A percentile compares a stretch with the other conserved stretches of the same genome.
Evolutionary conservation across 2,113 vertebrate genomes (phyloP).

Genomic region (Cryptotis parvus): DNA sequence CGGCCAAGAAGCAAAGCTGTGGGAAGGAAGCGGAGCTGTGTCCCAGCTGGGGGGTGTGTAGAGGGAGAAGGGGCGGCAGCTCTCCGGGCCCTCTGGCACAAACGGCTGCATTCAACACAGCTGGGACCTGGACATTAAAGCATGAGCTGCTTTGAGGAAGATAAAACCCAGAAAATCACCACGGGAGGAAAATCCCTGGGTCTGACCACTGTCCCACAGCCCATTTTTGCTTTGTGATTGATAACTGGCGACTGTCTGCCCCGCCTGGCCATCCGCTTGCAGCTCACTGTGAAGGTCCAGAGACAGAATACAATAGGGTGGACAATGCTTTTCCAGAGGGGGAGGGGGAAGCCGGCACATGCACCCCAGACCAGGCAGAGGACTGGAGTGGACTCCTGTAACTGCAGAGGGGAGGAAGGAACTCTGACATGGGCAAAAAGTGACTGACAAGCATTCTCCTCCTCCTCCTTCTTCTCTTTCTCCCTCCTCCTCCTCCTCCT

Average conservation of each 20-base stretch:
- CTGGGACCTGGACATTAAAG: no score
- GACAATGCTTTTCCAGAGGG: slow-evolving; percentile 16
- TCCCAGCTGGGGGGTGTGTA: neutral
- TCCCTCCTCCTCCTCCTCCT: no score
- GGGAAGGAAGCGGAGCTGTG: neutral
- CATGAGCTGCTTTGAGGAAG: neutral
- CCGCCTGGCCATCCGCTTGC: neutral
- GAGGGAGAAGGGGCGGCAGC: neutral
- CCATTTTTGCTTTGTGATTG: neutral
- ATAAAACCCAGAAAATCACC: neutral
- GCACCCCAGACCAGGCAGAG: neutral
- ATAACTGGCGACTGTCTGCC: neutral
- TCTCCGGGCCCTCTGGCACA: neutral
- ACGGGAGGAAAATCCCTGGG: slow-evolving; percentile 3
- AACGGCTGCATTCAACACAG: neutral
- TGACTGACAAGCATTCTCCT: neutral
- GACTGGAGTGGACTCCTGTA: neutral
- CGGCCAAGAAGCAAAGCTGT: neutral
- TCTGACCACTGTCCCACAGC: neutral
- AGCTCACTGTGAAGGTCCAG: neutral
- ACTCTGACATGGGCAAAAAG: neutral
- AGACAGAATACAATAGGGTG: neutral
- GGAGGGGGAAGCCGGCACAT: neutral
- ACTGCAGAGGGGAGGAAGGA: slow-evolving; percentile 1
- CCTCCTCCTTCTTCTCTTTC: no score